phyloP scores from a whole-genome alignment of 2,113 vertebrate genomes.

The Chaetodon auriga region DNA sequence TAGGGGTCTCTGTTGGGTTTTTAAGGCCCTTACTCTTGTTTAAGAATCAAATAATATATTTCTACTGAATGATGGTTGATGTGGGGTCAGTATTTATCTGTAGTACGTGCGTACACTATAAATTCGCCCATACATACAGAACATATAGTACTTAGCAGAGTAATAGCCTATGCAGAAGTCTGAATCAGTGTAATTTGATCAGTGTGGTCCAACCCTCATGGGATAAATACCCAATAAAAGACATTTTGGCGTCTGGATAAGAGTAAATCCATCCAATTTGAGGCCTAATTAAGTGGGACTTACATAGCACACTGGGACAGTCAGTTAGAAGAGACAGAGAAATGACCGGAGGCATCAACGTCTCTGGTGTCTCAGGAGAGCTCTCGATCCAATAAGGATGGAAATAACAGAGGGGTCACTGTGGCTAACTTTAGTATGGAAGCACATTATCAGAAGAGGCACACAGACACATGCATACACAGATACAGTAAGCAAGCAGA shows the following conservation, averaged over 20 bases:
- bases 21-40: not conserved
- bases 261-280: conserved; percentile 81
- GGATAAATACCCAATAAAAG: conserved; percentile 77
- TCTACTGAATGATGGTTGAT: conserved; percentile 5
- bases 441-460: conserved; percentile 54
- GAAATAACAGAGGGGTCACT: conserved; percentile 66
- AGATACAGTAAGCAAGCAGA: not conserved
- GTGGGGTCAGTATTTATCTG: conserved; percentile 2
- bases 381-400: conserved; percentile 75
- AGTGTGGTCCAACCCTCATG: conserved; percentile 66
- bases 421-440: conserved; percentile 51
- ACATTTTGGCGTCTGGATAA: conserved; percentile 74
- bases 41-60: conserved; percentile 34
- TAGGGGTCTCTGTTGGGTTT: conserved; percentile 42
- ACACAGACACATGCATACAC: not conserved
- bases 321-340: conserved; percentile 69
- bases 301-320: conserved; percentile 68
- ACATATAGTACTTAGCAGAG: conserved; percentile 36
- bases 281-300: conserved; percentile 81
- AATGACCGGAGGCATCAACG: conserved; percentile 68
- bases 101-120: not conserved
- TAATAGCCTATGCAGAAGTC: conserved; percentile 44
- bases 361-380: conserved; percentile 67
- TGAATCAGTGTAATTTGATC: conserved; percentile 77
- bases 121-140: conserved; percentile 20